Evolutionary conservation across 2,888 invertebrate species (phyloP).

Genomic region (Agonopterix arenella): DNA sequence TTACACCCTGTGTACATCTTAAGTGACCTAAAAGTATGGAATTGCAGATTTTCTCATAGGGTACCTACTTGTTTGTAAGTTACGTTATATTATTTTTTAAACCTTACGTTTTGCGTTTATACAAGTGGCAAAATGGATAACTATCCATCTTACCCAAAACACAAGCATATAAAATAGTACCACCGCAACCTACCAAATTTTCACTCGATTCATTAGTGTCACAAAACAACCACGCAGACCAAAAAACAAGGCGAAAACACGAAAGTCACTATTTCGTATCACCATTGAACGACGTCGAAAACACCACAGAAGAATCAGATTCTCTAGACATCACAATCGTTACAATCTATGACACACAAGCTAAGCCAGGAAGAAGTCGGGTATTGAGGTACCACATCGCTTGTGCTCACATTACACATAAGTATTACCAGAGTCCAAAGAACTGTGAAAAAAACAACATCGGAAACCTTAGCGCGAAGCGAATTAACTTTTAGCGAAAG

Average conservation of each 20-base stretch:
- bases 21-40: too few species aligned
- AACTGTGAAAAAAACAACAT: slow-evolving; percentile 22
- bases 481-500: background rate
- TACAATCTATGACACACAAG: slow-evolving; percentile 49
- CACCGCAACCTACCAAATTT: too few species aligned
- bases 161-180: too few species aligned
- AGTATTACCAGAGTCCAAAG: slow-evolving; percentile 49
- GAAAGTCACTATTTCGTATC: too few species aligned
- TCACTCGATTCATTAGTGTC: background rate
- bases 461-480: too few species aligned
- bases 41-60: background rate
- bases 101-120: too few species aligned
- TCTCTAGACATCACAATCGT: slow-evolving; percentile 33
- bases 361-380: slow-evolving; percentile 54
- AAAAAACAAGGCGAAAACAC: too few species aligned
- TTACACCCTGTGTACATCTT: too few species aligned
- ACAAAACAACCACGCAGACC: slow-evolving; percentile 4
- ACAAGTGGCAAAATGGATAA: too few species aligned
- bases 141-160: too few species aligned
- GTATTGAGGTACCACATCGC: slow-evolving; percentile 45
- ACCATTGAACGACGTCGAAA: slow-evolving; percentile 30
- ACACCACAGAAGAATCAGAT: slow-evolving; percentile 24
- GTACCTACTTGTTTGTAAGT: too few species aligned
- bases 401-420: slow-evolving; percentile 53
- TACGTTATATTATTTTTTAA: slow-evolving; percentile 5